Evolutionary conservation across 2,797 vertebrate genomes (phyloP).

Genomic region (Notolabrus celidotus): DNA sequence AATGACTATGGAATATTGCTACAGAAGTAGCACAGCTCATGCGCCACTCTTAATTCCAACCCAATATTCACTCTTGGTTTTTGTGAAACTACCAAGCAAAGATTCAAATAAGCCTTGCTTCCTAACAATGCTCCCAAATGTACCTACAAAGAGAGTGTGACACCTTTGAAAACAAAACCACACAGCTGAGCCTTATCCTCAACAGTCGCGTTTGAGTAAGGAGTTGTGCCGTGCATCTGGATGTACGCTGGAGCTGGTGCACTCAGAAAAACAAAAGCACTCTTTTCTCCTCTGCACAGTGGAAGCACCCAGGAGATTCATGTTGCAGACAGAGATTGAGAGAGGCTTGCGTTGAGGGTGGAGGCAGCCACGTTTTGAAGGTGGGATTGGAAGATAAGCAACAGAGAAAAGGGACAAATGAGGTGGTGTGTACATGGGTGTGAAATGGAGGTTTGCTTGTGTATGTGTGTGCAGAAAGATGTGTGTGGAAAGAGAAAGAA

Average conservation of each 20-base stretch:
- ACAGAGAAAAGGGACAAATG: slow-evolving; percentile 32
- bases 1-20: slow-evolving; percentile 7
- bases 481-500: slow-evolving; percentile 20
- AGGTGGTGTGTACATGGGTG: slow-evolving; percentile 6
- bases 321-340: slow-evolving; percentile 23
- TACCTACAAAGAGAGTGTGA: slow-evolving; percentile 23
- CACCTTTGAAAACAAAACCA: slow-evolving; percentile 43
- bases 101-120: slow-evolving; percentile 11
- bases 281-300: slow-evolving; percentile 35
- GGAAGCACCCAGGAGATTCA: slow-evolving; percentile 54
- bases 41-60: slow-evolving; percentile 2
- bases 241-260: slow-evolving; percentile 32
- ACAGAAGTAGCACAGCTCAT: neutral
- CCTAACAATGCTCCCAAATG: slow-evolving; percentile 29
- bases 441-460: neutral
- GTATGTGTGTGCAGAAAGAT: neutral
- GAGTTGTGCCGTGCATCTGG: slow-evolving; percentile 19
- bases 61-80: neutral
- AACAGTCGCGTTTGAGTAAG: slow-evolving; percentile 14
- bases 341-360: slow-evolving; percentile 29
- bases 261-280: slow-evolving; percentile 47
- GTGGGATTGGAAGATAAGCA: slow-evolving; percentile 23
- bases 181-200: slow-evolving; percentile 18
- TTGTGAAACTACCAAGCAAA: slow-evolving; percentile 12
- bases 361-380: slow-evolving; percentile 49